Evolutionary conservation across 2,888 invertebrate genomes (phyloP).

Genomic region (Tiphia femorata): DNA sequence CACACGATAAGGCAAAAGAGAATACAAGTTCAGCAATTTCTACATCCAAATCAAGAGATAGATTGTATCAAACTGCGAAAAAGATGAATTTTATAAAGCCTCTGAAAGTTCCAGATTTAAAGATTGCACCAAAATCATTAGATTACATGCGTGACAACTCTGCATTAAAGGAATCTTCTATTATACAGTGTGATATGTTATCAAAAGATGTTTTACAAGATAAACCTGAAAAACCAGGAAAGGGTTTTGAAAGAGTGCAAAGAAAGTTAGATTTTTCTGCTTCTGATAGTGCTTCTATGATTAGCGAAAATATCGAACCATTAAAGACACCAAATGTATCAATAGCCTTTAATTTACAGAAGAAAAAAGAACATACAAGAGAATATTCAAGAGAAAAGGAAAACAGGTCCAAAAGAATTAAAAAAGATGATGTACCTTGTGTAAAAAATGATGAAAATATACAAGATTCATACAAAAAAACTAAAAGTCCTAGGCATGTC

Average conservation of each 20-base stretch:
- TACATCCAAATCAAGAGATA: constrained; percentile 13
- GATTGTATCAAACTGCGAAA: constrained; percentile 34
- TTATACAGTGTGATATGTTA: constrained; percentile 46
- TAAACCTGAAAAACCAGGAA: constrained; percentile 49
- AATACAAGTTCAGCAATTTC: constrained; percentile 17
- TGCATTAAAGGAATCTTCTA: constrained; percentile 48
- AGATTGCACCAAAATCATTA: constrained; percentile 61
- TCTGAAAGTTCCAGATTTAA: constrained; percentile 63
- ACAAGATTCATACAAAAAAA: constrained; percentile 46
- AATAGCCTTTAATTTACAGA: constrained; percentile 52
- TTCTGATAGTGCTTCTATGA: constrained; percentile 51
- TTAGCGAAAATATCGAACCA: constrained; percentile 60
- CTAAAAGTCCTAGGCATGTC: constrained; percentile 53
- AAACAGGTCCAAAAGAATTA: constrained; percentile 61
- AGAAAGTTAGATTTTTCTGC: constrained; percentile 62
- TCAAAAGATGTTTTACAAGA: constrained; percentile 40
- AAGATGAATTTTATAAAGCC: constrained; percentile 63
- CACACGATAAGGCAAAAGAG: constrained; percentile 44
- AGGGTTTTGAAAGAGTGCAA: constrained; percentile 55
- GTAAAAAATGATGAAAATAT: constrained; percentile 45
- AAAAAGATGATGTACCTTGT: constrained; percentile 54
- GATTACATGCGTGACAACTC: constrained; percentile 58
- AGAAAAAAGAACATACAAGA: constrained; percentile 60
- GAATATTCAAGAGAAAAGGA: constrained; percentile 63
- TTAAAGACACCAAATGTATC: constrained; percentile 59